A percentile compares a stretch with the other conserved stretches of the same genome.
Evolutionary conservation across 2,888 invertebrate genomes (phyloP).

Genomic region (Hoplodrina ambigua): DNA sequence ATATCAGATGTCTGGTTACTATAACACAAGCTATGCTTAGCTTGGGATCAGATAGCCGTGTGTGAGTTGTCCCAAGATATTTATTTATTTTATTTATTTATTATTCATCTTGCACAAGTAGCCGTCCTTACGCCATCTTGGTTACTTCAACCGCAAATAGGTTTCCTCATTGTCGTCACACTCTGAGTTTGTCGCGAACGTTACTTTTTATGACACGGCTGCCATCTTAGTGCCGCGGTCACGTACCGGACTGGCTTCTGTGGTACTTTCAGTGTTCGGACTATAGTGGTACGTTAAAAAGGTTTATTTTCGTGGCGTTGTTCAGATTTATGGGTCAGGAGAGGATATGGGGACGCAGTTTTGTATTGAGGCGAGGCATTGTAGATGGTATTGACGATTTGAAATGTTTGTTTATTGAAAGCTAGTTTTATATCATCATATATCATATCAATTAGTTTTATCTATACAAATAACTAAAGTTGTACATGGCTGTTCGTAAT

Average conservation of each 20-base stretch:
- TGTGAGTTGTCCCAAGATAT: too few species aligned
- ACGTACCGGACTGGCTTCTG: constrained; percentile 43
- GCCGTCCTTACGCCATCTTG: background rate
- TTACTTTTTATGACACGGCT: constrained; percentile 46
- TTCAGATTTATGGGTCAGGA: constrained; percentile 35
- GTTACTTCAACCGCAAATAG: constrained; percentile 16
- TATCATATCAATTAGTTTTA: too few species aligned
- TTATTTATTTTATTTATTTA: too few species aligned
- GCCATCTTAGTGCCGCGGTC: constrained; percentile 47
- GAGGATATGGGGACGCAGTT: background rate
- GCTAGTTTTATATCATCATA: too few species aligned
- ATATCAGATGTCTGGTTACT: too few species aligned
- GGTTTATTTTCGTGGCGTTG: constrained; percentile 43
- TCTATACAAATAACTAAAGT: too few species aligned
- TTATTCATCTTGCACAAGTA: background rate
- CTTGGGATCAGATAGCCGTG: too few species aligned
- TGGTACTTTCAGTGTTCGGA: constrained; percentile 46
- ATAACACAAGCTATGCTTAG: too few species aligned
- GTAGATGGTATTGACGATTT: background rate
- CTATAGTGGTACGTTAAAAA: constrained; percentile 34
- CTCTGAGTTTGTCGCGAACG: constrained; percentile 32
- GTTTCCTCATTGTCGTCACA: constrained; percentile 37
- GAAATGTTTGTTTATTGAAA: background rate
- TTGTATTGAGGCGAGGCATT: background rate
- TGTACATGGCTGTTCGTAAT: too few species aligned